phyloP scores from a whole-genome alignment of 2,113 vertebrate genomes.

The Phainopepla nitens region DNA sequence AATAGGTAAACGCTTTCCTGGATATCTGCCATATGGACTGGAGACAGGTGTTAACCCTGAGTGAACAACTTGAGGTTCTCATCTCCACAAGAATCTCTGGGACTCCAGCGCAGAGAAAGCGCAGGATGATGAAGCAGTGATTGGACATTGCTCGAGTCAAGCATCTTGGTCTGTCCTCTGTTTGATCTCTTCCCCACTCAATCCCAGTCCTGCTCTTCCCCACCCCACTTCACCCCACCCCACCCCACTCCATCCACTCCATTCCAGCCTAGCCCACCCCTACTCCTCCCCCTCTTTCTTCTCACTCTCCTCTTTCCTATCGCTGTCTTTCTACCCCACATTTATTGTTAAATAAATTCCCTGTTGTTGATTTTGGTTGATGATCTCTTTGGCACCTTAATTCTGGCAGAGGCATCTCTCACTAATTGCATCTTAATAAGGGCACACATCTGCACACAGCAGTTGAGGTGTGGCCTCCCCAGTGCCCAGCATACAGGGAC shows the following conservation, averaged over 20 bases:
- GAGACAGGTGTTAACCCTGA: rapidly evolving
- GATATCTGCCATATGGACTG: rapidly evolving
- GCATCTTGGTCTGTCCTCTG: too few relatives aligned
- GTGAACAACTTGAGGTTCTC: too few relatives aligned
- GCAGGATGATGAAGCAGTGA: rapidly evolving
- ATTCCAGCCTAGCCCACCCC: background rate
- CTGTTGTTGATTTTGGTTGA: background rate
- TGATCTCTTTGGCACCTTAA: rapidly evolving
- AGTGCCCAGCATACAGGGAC: background rate
- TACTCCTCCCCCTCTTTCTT: background rate
- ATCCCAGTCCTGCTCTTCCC: background rate
- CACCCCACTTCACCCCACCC: too few relatives aligned
- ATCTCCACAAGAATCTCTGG: rapidly evolving
- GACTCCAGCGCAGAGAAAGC: too few relatives aligned
- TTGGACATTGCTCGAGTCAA: rapidly evolving
- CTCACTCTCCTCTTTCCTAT: background rate
- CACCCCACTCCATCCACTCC: too few relatives aligned
- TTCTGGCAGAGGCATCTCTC: rapidly evolving
- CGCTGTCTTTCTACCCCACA: background rate
- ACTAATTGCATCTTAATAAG: rapidly evolving
- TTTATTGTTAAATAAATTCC: background rate
- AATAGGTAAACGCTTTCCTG: background rate
- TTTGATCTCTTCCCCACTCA: too few relatives aligned
- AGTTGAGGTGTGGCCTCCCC: rapidly evolving
- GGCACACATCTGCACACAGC: background rate